These are phyloP conservation scores for Sebastes schlegelii DNA, from an alignment of 2,113 vertebrate genomes.

Conservation along the genomic window DNA sequence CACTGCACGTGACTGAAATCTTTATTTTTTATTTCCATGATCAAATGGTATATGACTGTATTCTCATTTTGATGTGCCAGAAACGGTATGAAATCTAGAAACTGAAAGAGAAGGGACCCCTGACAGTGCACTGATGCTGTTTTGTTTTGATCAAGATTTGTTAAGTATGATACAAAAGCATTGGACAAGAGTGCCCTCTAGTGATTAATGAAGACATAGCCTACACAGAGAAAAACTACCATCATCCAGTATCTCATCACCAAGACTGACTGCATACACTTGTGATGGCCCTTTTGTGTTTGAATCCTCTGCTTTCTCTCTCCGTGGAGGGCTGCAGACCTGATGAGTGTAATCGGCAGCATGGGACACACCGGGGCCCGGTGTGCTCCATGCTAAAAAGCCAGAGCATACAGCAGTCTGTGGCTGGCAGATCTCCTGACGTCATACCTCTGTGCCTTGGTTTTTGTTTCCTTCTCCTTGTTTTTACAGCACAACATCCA, in stretches of 20 bases:
- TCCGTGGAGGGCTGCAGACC: too few relatives aligned
- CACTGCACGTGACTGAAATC: not conserved
- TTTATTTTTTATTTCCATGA: not conserved
- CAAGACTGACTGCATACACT: not conserved
- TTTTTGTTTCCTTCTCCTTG: too few relatives aligned
- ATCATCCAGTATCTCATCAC: not conserved
- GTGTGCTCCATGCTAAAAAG: too few relatives aligned
- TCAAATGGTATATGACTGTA: not conserved
- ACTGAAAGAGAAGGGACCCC: not conserved
- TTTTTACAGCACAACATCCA: too few relatives aligned
- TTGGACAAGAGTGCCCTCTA: constrained; percentile 66
- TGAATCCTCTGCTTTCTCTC: too few relatives aligned
- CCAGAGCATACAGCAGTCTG: too few relatives aligned
- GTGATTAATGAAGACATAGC: constrained; percentile 36
- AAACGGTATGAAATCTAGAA: not conserved
- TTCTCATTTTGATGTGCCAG: constrained; percentile 4
- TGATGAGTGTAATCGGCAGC: too few relatives aligned
- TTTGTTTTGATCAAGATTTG: constrained; percentile 10
- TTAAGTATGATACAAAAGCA: not conserved
- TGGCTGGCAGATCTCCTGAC: too few relatives aligned
- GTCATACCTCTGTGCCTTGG: too few relatives aligned
- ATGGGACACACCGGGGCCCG: too few relatives aligned
- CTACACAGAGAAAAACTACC: not conserved
- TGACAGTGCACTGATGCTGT: not conserved
- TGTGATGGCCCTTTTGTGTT: too few relatives aligned